Conservation (phyloP, 2,888 invertebrate genomes). For the Odontothrips loti region DNA sequence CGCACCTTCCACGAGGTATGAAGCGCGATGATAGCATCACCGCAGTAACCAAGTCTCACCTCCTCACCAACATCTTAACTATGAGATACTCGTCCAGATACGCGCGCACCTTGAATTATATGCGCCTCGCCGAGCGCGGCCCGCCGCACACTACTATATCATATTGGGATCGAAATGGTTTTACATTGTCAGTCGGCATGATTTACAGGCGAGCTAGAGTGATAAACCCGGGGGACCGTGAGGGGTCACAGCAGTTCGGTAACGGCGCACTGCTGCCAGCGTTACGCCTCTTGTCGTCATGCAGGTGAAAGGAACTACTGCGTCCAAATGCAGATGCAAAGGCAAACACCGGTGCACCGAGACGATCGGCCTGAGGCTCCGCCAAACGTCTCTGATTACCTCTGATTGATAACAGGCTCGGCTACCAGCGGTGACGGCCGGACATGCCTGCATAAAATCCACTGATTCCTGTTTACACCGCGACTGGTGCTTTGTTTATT, state of each 20-base stretch:
- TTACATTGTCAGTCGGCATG: not conserved
- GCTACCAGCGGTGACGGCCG: too few relatives aligned
- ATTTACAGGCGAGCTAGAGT: constrained; percentile 16
- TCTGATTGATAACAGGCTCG: too few relatives aligned
- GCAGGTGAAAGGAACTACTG: too few relatives aligned
- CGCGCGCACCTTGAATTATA: not conserved
- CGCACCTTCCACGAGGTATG: too few relatives aligned
- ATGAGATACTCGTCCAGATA: constrained; percentile 22
- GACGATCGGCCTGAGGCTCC: too few relatives aligned
- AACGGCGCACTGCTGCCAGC: not conserved
- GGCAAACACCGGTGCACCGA: too few relatives aligned
- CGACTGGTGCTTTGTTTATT: not conserved
- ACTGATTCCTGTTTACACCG: not conserved
- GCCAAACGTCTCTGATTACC: too few relatives aligned
- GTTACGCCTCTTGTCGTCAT: not conserved
- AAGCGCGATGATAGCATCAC: not conserved
- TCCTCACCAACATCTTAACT: constrained; percentile 23
- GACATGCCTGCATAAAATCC: too few relatives aligned
- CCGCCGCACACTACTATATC: not conserved
- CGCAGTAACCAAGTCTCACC: constrained; percentile 7
- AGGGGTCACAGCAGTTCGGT: not conserved
- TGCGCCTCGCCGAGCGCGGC: not conserved
- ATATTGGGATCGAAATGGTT: constrained; percentile 19
- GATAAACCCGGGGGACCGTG: not conserved
- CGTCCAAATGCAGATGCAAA: too few relatives aligned